These are phyloP conservation scores for Dilophus febrilis DNA, from an alignment of 2,888 invertebrate species.

Conservation along the genomic window DNA sequence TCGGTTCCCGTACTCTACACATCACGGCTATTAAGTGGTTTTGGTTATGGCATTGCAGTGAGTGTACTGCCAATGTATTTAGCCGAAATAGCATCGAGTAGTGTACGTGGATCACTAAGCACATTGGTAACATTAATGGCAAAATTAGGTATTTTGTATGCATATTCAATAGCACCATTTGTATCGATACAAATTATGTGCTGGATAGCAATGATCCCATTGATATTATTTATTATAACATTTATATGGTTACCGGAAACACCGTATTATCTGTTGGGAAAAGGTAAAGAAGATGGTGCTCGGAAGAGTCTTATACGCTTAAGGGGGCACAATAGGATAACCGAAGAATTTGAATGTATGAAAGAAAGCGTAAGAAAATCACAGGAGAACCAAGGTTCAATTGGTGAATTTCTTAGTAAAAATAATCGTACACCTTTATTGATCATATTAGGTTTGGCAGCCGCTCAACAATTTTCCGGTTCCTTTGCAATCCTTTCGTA, in stretches of 20 bases:
- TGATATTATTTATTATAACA: slow-evolving; percentile 36
- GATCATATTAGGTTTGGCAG: slow-evolving; percentile 41
- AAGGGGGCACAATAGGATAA: slow-evolving; percentile 36
- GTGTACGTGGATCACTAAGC: slow-evolving; percentile 43
- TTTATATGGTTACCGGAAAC: slow-evolving; percentile 50
- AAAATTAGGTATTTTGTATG: slow-evolving; percentile 41
- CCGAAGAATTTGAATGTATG: slow-evolving; percentile 30
- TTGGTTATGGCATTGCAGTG: slow-evolving; percentile 43
- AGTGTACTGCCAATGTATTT: slow-evolving; percentile 45
- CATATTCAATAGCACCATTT: slow-evolving; percentile 42
- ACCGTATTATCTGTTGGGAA: slow-evolving; percentile 39
- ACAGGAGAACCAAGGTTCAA: slow-evolving; percentile 33
- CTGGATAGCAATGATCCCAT: slow-evolving; percentile 37
- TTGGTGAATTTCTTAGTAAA: slow-evolving; percentile 32
- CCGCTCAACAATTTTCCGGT: slow-evolving; percentile 42
- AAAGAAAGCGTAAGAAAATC: slow-evolving; percentile 34
- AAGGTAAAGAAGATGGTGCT: slow-evolving; percentile 37
- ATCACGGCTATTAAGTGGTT: slow-evolving; percentile 42
- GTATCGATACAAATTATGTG: slow-evolving; percentile 37
- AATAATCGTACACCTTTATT: slow-evolving; percentile 39
- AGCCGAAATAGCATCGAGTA: slow-evolving; percentile 42
- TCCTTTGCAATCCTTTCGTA: slow-evolving; percentile 41
- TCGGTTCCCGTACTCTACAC: slow-evolving; percentile 38
- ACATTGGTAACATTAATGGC: slow-evolving; percentile 40
- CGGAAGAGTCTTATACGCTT: slow-evolving; percentile 39